Percentiles rank a stretch among this genome's conserved stretches.
phyloP scores from a whole-genome alignment of 2,797 vertebrate genomes.

The Parambassis ranga region DNA sequence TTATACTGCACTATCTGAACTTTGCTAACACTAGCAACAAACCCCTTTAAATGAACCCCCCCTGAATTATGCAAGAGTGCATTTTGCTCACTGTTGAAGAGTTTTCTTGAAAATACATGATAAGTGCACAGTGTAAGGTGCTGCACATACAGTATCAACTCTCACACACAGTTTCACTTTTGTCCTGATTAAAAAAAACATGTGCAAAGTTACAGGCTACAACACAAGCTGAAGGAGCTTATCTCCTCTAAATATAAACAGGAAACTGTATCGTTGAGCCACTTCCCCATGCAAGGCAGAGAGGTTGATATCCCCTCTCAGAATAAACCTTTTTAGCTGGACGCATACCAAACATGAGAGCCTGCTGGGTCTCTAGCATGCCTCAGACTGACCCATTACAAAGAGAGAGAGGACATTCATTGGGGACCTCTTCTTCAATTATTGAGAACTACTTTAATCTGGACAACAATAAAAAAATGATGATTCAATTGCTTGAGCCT shows the following conservation, averaged over 20 bases:
- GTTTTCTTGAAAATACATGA: too few relatives aligned
- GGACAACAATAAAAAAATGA: not conserved
- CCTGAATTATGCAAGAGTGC: not conserved
- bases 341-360: constrained; percentile 22
- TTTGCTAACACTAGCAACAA: too few relatives aligned
- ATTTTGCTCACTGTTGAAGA: not conserved
- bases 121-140: too few relatives aligned
- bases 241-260: constrained; percentile 59
- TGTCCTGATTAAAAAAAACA: constrained; percentile 1
- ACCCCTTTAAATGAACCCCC: too few relatives aligned
- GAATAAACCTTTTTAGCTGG: constrained; percentile 25
- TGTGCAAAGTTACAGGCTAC: not conserved
- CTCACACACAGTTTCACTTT: not conserved
- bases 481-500: not conserved
- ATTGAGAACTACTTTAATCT: not conserved
- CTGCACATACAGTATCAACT: too few relatives aligned
- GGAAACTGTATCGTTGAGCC: constrained; percentile 49
- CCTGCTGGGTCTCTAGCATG: constrained; percentile 21
- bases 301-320: constrained; percentile 30
- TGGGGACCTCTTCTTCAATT: not conserved
- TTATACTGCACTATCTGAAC: too few relatives aligned
- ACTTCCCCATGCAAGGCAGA: constrained; percentile 35
- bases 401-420: not conserved
- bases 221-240: constrained; percentile 8
- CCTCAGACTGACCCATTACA: constrained; percentile 2